Conservation (phyloP, 2,797 vertebrate species). For the Anomalospiza imberbis region DNA sequence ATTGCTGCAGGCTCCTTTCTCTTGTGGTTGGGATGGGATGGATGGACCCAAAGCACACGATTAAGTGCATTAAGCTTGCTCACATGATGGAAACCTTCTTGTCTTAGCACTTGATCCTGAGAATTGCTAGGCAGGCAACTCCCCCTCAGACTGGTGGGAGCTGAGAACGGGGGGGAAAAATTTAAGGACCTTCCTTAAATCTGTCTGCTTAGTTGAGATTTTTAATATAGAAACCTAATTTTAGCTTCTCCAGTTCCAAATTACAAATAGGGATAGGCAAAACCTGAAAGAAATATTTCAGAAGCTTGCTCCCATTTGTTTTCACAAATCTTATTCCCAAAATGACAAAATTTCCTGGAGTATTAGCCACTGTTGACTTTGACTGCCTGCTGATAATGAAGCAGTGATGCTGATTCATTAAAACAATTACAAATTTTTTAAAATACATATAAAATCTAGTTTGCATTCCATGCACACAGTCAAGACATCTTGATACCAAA, state of each 20-base stretch:
- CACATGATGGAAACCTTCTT: not conserved
- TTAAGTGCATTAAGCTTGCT: not conserved
- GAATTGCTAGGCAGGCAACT: not conserved
- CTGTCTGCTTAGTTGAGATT: not conserved
- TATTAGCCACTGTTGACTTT: not conserved
- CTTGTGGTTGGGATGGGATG: not conserved
- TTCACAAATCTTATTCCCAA: not conserved
- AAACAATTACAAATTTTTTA: not conserved
- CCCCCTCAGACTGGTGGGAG: not conserved
- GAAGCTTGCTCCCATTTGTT: not conserved
- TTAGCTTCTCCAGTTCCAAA: not conserved
- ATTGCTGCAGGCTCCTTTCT: not conserved
- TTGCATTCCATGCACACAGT: not conserved
- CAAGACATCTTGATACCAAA: not conserved
- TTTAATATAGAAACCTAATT: not conserved
- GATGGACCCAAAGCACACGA: accelerated
- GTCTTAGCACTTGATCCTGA: not conserved
- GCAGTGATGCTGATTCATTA: not conserved
- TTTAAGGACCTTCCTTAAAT: not conserved
- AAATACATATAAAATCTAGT: not conserved
- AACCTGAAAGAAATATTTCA: not conserved
- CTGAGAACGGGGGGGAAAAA: not conserved
- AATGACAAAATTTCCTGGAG: not conserved
- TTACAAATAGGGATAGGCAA: not conserved
- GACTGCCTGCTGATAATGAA: not conserved